Base-by-base conservation (phyloP, 35 echinoderm and acorn worm genomes). In the Holothuria glaberrima region DNA sequence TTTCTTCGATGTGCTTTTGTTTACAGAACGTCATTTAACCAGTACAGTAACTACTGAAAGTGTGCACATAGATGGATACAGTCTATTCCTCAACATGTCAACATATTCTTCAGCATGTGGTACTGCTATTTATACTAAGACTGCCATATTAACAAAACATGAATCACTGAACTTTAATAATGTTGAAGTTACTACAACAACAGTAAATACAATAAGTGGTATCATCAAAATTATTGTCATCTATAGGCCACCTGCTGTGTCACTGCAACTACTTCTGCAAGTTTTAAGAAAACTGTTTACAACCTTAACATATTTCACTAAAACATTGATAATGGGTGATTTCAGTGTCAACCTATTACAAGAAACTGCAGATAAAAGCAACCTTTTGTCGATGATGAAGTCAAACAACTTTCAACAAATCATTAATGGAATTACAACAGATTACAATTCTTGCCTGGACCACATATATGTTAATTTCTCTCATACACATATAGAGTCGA, bases 391-490 rank as follows among this genome's bases (percentile, higher is more conserved):
- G 10, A 22, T 79, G 5, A 44, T 79, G 75, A 26, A 41, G 17
- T 14, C 34, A 48, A 54, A 79, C 18, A 79, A 79, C 18, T 79
- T 79, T 31, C 45, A 35, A 46, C 75, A 79, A 54, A 79, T 74
- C 71, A 34, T 74, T 24, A 36, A 74, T 74, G 34, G 26, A 29
- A 74, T 31, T 4, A 36, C 71, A 79, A 79, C 75, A 70, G 4
- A 79, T 45, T 79, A 41, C 35, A 35, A 79, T 79, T 79, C 46
- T 5, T 79, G 75, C 75, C 75, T 79, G 6, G 75, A 79, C 17
- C 75, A 79, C 75, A 79, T 79, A 44, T 79, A 79, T 54, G 12
- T 54, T 20, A 79, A 79, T 44, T 20, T 79, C 46, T 27, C 75
- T 19, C n/a, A 19, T 48, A 54, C 12, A 48, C 2, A 79, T 48